A percentile compares a stretch with the other conserved stretches of the same genome.
These are phyloP conservation scores for Koerneria pararmatus DNA, from an alignment of 2,888 invertebrate species.

Conservation along the genomic window DNA sequence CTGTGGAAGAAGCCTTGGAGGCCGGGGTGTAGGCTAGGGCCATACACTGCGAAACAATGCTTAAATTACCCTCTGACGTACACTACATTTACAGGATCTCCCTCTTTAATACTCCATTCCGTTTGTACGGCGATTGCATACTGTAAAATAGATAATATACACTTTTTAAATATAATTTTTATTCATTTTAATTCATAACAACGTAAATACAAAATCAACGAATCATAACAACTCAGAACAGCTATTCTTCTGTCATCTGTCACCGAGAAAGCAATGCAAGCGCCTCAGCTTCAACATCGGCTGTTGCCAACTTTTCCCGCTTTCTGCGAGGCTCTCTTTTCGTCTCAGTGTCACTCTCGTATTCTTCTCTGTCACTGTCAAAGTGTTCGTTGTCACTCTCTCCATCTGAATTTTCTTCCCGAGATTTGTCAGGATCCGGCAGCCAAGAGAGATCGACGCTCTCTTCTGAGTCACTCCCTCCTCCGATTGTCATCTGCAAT, in stretches of 20 bases:
- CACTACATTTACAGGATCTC: too few relatives aligned
- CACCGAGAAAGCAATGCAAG: constrained; percentile 36
- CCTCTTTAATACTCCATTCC: too few relatives aligned
- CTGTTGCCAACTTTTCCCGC: constrained; percentile 10
- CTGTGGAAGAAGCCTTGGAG: constrained; percentile 24
- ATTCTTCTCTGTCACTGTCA: constrained; percentile 22
- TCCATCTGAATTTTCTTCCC: too few relatives aligned
- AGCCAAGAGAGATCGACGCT: constrained; percentile 45
- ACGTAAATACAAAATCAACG: too few relatives aligned
- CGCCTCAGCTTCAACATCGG: constrained; percentile 37
- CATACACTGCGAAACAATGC: constrained; percentile 4
- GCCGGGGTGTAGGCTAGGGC: constrained; percentile 33
- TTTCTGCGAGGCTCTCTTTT: not conserved
- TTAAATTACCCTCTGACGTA: too few relatives aligned
- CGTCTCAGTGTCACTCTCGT: too few relatives aligned
- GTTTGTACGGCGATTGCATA: too few relatives aligned
- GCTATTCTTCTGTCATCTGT: too few relatives aligned
- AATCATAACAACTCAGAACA: too few relatives aligned
- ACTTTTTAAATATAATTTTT: too few relatives aligned
- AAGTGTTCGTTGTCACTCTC: not conserved
- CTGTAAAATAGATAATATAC: too few relatives aligned
- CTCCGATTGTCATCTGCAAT: constrained; percentile 16
- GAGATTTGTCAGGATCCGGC: constrained; percentile 51
- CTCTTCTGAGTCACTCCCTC: constrained; percentile 24
- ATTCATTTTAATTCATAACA: too few relatives aligned